phyloP scores from a whole-genome alignment of 2,113 vertebrate genomes.

The Corydoras maculifer region DNA sequence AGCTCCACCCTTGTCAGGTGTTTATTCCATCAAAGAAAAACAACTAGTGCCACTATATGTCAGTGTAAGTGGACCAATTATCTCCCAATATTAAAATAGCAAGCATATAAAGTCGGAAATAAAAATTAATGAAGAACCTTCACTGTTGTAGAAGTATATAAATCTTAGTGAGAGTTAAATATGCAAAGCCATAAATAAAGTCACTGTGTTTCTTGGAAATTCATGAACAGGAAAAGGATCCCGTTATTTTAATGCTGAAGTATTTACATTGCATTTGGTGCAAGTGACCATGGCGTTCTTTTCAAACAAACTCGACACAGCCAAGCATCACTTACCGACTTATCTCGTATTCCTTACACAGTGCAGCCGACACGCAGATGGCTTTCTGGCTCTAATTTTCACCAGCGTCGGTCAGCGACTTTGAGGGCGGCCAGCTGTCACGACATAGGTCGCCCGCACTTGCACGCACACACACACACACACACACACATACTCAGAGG shows the following conservation, averaged over 20 bases:
- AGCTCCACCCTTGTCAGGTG: no score
- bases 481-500: constrained; percentile 9
- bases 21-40: no score
- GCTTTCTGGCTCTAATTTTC: constrained; percentile 28
- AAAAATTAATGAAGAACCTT: no score
- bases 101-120: no score
- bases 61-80: no score
- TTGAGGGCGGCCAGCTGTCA: constrained; percentile 48
- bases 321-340: constrained; percentile 39
- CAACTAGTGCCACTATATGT: no score
- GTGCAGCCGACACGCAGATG: constrained; percentile 41
- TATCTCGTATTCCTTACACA: constrained; percentile 36
- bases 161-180: no score
- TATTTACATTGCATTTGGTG: constrained; percentile 31
- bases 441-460: constrained; percentile 47
- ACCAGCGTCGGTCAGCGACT: constrained; percentile 40
- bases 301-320: constrained; percentile 32
- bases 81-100: no score
- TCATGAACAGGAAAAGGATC: constrained; percentile 18
- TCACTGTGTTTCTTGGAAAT: constrained; percentile 10
- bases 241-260: constrained; percentile 6
- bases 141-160: no score
- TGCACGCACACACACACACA: constrained; percentile 29
- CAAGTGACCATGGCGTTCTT: constrained; percentile 18
- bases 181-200: no score